Conservation (phyloP, 2,888 invertebrate species). For the Muscina levida region DNA sequence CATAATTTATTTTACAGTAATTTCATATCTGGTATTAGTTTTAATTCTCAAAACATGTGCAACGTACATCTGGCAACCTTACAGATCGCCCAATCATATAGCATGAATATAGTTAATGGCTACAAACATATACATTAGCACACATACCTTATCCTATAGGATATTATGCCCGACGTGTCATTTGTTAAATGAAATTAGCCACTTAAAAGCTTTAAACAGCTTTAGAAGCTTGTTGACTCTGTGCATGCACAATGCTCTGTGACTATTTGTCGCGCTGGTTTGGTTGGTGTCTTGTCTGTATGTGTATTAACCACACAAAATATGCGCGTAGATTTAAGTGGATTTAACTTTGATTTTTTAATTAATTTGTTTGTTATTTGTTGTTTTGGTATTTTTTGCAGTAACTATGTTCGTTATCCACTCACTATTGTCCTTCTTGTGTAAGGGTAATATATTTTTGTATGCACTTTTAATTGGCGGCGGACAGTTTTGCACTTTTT, state of each 20-base stretch:
- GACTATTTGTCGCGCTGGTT: not conserved
- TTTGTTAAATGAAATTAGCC: conserved; percentile 67
- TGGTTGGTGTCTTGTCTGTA: conserved; percentile 18
- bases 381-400: conserved; percentile 2
- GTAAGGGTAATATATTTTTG: conserved; percentile 27
- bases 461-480: conserved; percentile 49
- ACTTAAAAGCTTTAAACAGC: conserved; percentile 66
- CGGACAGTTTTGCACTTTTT: conserved; percentile 9
- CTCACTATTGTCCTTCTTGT: conserved; percentile 46
- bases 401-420: conserved; percentile 55
- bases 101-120: too few species aligned
- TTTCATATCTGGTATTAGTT: too few species aligned
- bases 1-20: too few species aligned
- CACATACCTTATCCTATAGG: not conserved
- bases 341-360: conserved; percentile 56
- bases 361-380: conserved; percentile 65
- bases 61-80: too few species aligned
- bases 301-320: conserved; percentile 58
- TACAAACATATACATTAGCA: not conserved
- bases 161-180: conserved; percentile 48
- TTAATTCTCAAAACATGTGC: too few species aligned
- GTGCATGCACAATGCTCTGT: conserved; percentile 2
- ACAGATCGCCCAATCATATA: too few species aligned
- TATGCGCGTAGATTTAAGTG: conserved; percentile 64
- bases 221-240: conserved; percentile 57